Evolutionary conservation across 2,888 invertebrate species (phyloP), one percentile per base, ranked within the genome.

Genomic region (Drosophila acutilabella): DNA sequence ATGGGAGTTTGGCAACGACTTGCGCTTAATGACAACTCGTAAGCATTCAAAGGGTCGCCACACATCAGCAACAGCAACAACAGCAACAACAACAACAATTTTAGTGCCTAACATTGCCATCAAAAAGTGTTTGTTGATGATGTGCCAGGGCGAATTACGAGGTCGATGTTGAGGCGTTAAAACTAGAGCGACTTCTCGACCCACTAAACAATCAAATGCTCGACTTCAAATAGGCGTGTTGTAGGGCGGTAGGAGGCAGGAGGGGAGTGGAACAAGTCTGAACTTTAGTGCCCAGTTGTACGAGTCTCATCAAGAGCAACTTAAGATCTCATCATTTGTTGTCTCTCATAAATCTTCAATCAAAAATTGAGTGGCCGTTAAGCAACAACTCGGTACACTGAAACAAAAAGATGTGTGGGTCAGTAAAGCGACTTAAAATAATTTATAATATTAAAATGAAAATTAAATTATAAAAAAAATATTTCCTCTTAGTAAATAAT

Each of bases 1-100:
- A 88, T 81, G 88, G 65, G 79, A 58, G 71, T 85, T 85, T 70
- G 88, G 67, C 81, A 78, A 84, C 88, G 79, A 81, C 71, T 88
- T 85, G 86, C 59, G 62, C 65, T 85, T 81, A 88, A 81, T 81
- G 86, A 78, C 79, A 68, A 60, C 81, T 81, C 80, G 88, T 81
- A 81, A 85, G 80, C 75, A 79, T 58, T 70, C 50, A 64, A 78
- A 74, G 79, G 74, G 74, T 74, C 74, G 74, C 64, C 74, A 77
- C 78, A 74, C 74, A 74, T 61, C 74, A 51, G 33, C 66, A 57
- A 33, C 48, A 54, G n/a, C 23, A 48, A 30, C 42, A 58, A 14
- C 51, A 41, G 40, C 10, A 62, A 26, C 33, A 50, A 16, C 30
- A 8, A 23, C 44, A 18, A 52, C 76, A 62, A 60, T 59, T 80